Base-by-base conservation (phyloP, 2,797 vertebrate genomes). In the Lateolabrax maculatus region DNA sequence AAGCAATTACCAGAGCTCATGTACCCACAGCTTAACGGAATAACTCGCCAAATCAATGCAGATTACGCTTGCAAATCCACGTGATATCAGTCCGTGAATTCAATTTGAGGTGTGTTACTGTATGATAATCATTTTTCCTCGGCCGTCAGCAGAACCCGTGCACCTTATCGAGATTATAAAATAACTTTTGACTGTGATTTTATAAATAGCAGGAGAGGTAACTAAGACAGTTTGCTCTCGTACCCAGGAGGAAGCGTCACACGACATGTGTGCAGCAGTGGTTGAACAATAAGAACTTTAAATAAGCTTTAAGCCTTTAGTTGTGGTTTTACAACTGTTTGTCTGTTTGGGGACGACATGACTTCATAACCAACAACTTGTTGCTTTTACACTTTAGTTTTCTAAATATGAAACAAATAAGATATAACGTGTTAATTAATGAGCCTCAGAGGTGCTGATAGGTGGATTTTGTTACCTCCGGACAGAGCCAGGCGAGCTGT, bases 21-120 rank as follows among this genome's bases (percentile, higher is more conserved):
- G 83, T 81, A 39, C 46, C 67, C 13, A 2, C 49, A 63, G 75
- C 69, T 37, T 81, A 85, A 84, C 77, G 71, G 78, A 90, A 86
- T 86, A 86, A 87, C 56, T 63, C 63, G 51, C 46, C 68, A 75
- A 84, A 83, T 88, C 81, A 81, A 64, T 83, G 83, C 60, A 80
- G 75, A 89, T 84, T 84, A 82, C 46, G 71, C 79, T 79, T 79
- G 75, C 71, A 71, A 79, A 84, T 81, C 84, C 79, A 25, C 27
- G 81, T 67, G 75, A 83, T 83, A 82, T 85, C 80, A 75, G 60
- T 34, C 43, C 9, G 6, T 56, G 70, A 66, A 89, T 80, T 85
- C 41, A 85, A 84, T 87, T 85, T 83, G 58, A 83, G 70, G 31
- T 52, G 60, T 79, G 63, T 23, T 36, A 56, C 72, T 53, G 66